Conservation (phyloP, 2,797 vertebrate genomes). For the Hypotaenidia philippensis region DNA sequence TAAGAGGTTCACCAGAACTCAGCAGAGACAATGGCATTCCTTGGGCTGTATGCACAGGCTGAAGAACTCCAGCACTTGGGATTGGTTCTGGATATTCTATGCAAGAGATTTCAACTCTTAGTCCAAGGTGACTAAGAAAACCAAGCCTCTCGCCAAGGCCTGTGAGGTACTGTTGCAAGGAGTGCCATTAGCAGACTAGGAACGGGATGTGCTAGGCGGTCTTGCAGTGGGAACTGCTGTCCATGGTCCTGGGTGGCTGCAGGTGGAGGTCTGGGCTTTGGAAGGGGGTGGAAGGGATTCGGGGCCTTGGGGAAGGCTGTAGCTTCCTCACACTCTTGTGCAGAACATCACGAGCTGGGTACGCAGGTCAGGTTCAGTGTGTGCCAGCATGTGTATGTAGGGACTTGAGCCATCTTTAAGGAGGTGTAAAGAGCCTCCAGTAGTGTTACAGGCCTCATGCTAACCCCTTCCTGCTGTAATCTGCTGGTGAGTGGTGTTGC, state of each 20-base stretch:
- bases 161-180: rapidly evolving
- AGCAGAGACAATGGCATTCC: rapidly evolving
- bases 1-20: rapidly evolving
- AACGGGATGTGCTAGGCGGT: rapidly evolving
- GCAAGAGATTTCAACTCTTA: background rate
- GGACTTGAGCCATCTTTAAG: rapidly evolving
- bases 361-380: rapidly evolving
- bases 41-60: rapidly evolving
- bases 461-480: background rate
- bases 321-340: rapidly evolving
- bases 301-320: background rate
- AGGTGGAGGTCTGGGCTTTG: background rate
- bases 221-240: background rate
- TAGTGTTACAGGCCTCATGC: rapidly evolving
- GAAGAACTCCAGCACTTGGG: background rate
- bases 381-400: rapidly evolving
- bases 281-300: background rate
- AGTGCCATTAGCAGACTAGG: rapidly evolving
- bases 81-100: rapidly evolving
- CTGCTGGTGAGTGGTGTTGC: background rate
- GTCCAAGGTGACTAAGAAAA: rapidly evolving
- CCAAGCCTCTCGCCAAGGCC: rapidly evolving
- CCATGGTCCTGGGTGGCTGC: constrained; percentile 56
- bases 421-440: rapidly evolving
- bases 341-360: rapidly evolving